These are phyloP conservation scores for Antedon bifida DNA, from an alignment of 35 echinoderm and acorn worm genomes.

Conservation along the genomic window DNA sequence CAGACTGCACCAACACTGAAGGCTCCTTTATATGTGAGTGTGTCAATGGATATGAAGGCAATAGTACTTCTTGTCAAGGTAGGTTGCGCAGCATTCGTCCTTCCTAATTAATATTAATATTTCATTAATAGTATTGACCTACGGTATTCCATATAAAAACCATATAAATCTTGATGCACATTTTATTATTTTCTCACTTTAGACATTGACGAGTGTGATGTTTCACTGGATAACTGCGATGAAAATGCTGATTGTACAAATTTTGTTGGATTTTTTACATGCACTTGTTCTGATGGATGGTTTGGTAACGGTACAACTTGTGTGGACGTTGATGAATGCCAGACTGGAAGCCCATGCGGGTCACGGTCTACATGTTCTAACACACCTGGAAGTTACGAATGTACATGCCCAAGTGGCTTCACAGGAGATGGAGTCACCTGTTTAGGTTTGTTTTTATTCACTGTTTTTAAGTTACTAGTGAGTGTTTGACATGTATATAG, in stretches of 20 bases:
- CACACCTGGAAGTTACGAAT: neutral
- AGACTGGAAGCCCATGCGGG: no score
- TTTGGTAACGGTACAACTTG: conserved; percentile 59
- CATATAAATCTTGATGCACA: no score
- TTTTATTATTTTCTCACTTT: neutral
- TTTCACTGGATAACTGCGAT: conserved; percentile 19
- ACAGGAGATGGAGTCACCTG: neutral
- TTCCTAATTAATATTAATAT: no score
- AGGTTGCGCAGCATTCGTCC: no score
- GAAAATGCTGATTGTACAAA: conserved; percentile 48
- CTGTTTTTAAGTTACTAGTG: no score
- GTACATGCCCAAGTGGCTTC: neutral
- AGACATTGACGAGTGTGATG: conserved; percentile 59
- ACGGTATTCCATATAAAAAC: no score
- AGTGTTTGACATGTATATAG: no score
- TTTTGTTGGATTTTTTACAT: conserved; percentile 45
- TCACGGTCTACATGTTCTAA: neutral
- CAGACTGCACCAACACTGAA: conserved; percentile 26
- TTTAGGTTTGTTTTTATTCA: no score
- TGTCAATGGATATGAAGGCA: conserved; percentile 12
- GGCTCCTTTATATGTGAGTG: conserved; percentile 54
- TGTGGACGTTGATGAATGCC: conserved; percentile 1
- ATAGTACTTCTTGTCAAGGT: conserved; percentile 16
- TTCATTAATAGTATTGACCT: no score
- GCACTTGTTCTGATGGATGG: conserved; percentile 31